Conservation (phyloP, 2,113 vertebrate species). For the Hypanus sabinus region DNA sequence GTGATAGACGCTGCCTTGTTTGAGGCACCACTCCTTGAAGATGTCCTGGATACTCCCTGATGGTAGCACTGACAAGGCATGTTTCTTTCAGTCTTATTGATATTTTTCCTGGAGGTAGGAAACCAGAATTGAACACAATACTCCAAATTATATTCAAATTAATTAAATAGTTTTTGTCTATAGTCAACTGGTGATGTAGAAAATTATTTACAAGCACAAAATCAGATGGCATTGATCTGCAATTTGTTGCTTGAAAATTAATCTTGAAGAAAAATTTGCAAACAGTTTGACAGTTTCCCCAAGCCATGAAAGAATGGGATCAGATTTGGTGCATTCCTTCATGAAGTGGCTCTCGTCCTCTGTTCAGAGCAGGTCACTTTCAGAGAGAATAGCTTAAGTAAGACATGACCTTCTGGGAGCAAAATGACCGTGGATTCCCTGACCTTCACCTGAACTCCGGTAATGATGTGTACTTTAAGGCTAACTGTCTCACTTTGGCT, state of each 20-base stretch:
- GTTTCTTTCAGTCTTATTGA: too few species aligned
- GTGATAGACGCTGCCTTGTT: too few species aligned
- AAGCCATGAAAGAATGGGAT: neutral
- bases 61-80: too few species aligned
- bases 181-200: too few species aligned
- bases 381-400: neutral
- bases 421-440: neutral
- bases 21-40: too few species aligned
- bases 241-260: neutral
- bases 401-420: too few species aligned
- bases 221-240: neutral
- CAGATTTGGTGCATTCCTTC: neutral
- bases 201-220: neutral
- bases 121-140: too few species aligned
- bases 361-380: neutral
- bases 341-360: neutral
- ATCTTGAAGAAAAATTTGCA: neutral
- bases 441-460: neutral
- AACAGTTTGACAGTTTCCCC: neutral
- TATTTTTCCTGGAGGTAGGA: too few species aligned
- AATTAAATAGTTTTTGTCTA: too few species aligned
- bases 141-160: too few species aligned
- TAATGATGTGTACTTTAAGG: neutral
- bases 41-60: too few species aligned
- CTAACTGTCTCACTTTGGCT: neutral